These are phyloP conservation scores for Meriones unguiculatus DNA, from an alignment of 2,113 vertebrate genomes.

Conservation along the genomic window DNA sequence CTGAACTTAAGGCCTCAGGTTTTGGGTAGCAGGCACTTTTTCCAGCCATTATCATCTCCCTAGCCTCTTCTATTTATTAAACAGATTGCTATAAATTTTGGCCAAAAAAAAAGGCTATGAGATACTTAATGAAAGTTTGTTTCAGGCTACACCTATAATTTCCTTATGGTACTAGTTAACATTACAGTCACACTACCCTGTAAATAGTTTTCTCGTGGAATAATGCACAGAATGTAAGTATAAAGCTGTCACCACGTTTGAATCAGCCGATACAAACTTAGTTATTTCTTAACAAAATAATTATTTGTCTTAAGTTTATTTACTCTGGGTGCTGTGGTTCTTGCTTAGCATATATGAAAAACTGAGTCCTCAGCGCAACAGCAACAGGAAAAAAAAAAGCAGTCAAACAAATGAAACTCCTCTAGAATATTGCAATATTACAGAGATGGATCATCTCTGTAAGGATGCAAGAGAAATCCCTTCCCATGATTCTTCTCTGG, in stretches of 20 bases:
- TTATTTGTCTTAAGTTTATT: not conserved
- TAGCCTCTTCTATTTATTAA: not conserved
- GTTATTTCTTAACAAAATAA: not conserved
- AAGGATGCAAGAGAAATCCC: not conserved
- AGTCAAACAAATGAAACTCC: not conserved
- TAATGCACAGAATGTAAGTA: not conserved
- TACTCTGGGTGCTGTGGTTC: not conserved
- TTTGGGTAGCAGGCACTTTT: too few species aligned
- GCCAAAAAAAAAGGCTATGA: not conserved
- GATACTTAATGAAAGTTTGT: not conserved
- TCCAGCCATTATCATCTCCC: not conserved
- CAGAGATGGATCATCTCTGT: not conserved
- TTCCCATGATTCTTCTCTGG: not conserved
- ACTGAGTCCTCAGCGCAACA: too few species aligned
- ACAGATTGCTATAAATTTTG: constrained; percentile 45
- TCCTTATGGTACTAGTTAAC: constrained; percentile 1
- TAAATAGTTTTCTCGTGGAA: not conserved
- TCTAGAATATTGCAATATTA: not conserved
- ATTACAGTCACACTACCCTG: not conserved
- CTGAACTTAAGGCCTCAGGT: not conserved
- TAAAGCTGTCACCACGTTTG: constrained; percentile 3
- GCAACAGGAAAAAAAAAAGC: not conserved
- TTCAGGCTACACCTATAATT: not conserved
- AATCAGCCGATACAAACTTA: not conserved
- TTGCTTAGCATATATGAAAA: not conserved